These are phyloP conservation scores for Macrotrachela quadricornifera DNA, from an alignment of 1,140 invertebrate species.

Conservation along the genomic window DNA sequence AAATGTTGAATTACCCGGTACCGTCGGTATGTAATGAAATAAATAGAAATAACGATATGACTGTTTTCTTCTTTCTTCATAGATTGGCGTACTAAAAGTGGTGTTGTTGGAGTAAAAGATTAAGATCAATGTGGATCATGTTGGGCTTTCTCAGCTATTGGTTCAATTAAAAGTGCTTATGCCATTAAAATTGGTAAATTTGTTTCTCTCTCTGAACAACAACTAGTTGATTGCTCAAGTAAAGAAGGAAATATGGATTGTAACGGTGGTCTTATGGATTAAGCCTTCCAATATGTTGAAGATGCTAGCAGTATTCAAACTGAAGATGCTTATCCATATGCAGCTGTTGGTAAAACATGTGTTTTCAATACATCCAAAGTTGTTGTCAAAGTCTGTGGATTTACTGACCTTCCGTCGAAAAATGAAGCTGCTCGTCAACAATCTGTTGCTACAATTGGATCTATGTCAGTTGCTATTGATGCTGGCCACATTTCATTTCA, in stretches of 20 bases:
- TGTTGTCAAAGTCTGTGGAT: constrained; percentile 11
- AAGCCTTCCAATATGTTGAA: constrained; percentile 27
- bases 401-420: constrained; percentile 13
- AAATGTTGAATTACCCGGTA: too few relatives aligned
- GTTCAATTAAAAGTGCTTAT: constrained; percentile 84
- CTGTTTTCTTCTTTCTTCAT: not conserved
- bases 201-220: constrained; percentile 64
- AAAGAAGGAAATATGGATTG: constrained; percentile 9
- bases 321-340: constrained; percentile 21
- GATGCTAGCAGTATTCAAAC: constrained; percentile 21
- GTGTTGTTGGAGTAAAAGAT: not conserved
- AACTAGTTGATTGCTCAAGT: constrained; percentile 73
- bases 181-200: constrained; percentile 40
- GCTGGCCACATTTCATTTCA: constrained; percentile 44
- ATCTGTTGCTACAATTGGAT: not conserved
- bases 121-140: constrained; percentile 40
- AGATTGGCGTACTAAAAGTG: constrained; percentile 16
- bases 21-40: too few relatives aligned
- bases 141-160: constrained; percentile 92
- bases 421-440: not conserved
- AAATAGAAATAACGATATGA: too few relatives aligned
- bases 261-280: constrained; percentile 21
- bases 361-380: not conserved
- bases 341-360: not conserved
- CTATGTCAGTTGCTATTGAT: not conserved